Evolutionary conservation across 2,113 vertebrate genomes (phyloP).

Genomic region (Ranitomeya variabilis): DNA sequence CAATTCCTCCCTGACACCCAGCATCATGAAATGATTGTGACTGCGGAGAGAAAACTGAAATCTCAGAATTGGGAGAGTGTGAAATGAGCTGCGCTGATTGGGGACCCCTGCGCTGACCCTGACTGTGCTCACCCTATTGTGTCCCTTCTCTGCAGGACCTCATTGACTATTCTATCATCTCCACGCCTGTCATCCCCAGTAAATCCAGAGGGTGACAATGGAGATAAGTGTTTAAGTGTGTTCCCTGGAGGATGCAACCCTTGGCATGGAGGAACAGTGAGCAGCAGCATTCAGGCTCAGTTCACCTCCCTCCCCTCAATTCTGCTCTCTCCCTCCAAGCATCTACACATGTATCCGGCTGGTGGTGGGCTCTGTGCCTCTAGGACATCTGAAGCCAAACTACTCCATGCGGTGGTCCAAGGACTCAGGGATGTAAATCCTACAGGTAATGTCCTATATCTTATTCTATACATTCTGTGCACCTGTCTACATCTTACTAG

Average conservation of each 20-base stretch:
- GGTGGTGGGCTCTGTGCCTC: constrained; percentile 2
- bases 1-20: not conserved
- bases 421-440: constrained; percentile 51
- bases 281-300: constrained; percentile 67
- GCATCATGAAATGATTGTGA: not conserved
- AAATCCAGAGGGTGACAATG: constrained; percentile 29
- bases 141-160: constrained; percentile 4
- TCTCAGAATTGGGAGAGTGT: constrained; percentile 21
- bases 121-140: constrained; percentile 1
- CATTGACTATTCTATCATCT: constrained; percentile 10
- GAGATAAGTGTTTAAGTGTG: constrained; percentile 45
- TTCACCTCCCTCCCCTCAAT: constrained; percentile 66
- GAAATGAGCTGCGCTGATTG: constrained; percentile 27
- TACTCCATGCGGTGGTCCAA: constrained; percentile 31
- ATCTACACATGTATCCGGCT: constrained; percentile 65
- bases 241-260: constrained; percentile 63
- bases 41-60: not conserved
- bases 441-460: constrained; percentile 34
- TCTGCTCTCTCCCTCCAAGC: constrained; percentile 66
- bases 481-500: not conserved
- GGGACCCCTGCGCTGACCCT: not conserved
- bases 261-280: constrained; percentile 68
- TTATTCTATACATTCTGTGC: not conserved
- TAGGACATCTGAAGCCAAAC: constrained; percentile 21
- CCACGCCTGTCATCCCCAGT: constrained; percentile 8